A percentile compares a stretch with the other conserved stretches of the same genome.
phyloP scores from a whole-genome alignment of 2,888 invertebrate species.

The Ashinkailepas kermadecensis region DNA sequence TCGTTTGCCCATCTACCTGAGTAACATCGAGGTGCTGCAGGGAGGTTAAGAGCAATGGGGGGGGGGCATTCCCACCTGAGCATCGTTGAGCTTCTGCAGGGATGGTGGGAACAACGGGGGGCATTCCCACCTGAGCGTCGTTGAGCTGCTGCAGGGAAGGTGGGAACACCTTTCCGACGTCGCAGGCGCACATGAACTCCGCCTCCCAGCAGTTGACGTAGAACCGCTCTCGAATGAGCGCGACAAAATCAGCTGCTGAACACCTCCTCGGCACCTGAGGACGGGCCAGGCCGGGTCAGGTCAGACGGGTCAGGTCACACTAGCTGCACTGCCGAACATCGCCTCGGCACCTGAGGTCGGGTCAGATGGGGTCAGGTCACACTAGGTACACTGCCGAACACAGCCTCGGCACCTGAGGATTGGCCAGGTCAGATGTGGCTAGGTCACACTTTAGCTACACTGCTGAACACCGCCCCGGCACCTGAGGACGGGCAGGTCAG shows the following conservation, averaged over 20 bases:
- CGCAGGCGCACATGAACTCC: constrained; percentile 84
- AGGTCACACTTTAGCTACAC: no score
- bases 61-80: constrained; percentile 52
- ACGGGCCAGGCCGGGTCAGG: background rate
- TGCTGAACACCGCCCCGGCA: constrained; percentile 73
- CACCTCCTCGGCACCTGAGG: constrained; percentile 66
- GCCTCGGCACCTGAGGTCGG: no score
- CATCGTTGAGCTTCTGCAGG: constrained; percentile 73
- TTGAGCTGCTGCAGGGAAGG: constrained; percentile 71
- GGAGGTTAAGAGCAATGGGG: no score
- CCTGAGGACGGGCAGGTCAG: constrained; percentile 44
- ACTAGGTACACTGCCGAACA: no score
- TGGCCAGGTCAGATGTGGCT: background rate
- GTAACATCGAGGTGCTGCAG: no score
- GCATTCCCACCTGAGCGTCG: constrained; percentile 60
- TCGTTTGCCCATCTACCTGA: no score
- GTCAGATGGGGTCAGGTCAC: no score
- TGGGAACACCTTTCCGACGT: constrained; percentile 70
- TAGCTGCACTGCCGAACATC: no score
- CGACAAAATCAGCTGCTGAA: constrained; percentile 68
- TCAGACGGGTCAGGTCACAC: background rate
- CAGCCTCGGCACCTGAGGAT: background rate
- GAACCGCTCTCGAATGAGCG: constrained; percentile 63
- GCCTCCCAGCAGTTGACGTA: constrained; percentile 67
- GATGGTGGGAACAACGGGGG: constrained; percentile 55